Conservation (phyloP, 2,888 invertebrate genomes). For the Drosophila cognata region DNA sequence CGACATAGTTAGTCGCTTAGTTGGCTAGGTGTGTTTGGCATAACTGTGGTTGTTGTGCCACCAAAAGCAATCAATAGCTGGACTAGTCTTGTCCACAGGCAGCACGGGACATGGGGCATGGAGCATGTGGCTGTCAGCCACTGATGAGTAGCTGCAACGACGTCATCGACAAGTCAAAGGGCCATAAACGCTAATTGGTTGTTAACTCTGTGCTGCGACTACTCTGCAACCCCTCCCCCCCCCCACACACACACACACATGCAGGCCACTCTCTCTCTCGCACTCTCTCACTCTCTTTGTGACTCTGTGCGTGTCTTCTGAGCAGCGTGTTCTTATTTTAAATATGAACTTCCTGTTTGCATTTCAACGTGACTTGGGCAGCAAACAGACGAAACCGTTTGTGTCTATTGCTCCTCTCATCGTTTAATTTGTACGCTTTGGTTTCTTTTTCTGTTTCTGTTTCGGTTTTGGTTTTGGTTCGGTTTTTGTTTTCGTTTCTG, state of each 20-base stretch:
- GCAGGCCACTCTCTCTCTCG: neutral
- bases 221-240: neutral
- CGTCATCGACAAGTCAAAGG: conserved; percentile 62
- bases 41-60: neutral
- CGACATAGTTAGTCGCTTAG: neutral
- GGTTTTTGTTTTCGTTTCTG: neutral
- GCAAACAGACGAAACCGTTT: conserved; percentile 48
- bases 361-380: conserved; percentile 40
- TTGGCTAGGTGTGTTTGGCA: neutral
- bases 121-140: conserved; percentile 8
- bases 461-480: neutral
- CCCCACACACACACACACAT: too few relatives aligned
- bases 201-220: conserved; percentile 28
- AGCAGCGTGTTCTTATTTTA: conserved; percentile 57
- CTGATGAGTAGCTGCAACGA: conserved; percentile 36
- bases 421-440: conserved; percentile 2
- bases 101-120: neutral
- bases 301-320: conserved; percentile 37
- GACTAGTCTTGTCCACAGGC: conserved; percentile 8
- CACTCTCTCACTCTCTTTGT: neutral
- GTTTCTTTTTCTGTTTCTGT: conserved; percentile 5
- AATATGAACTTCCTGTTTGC: conserved; percentile 74
- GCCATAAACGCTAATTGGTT: conserved; percentile 66
- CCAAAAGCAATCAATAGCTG: conserved; percentile 41
- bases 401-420: conserved; percentile 11